Evolutionary conservation across 92 coral and sea anemone species (phyloP), one percentile per base, ranked within the genome.

Genomic region (Montipora capitata): DNA sequence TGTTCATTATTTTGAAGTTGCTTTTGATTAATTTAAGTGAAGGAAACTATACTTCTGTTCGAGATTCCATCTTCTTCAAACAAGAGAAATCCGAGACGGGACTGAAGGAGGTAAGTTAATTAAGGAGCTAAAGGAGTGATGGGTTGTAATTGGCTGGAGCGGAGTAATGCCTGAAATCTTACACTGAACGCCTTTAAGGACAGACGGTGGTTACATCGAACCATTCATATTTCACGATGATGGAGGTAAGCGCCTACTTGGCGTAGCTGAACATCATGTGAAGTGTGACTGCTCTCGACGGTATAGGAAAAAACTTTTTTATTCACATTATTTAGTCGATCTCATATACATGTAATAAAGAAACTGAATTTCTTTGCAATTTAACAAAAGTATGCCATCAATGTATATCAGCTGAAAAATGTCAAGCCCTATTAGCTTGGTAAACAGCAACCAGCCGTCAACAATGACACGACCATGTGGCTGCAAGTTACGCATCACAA

Each of bases 91-190:
- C 68, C 9, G 12, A 40, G 38, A 51, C 68, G 16, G 68, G 56
- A n/a, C 51, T 0, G 44, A 27, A 16, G 10, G 77, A 81, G 85
- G 76, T 68, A 68, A n/a, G 84, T 18, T 12, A 44, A 14, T 2
- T 13, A 68, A 40, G 39, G 56, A 66, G 61, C 3, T 3, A 54
- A 8, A 8, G 4, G 12, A 0, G 14, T 54, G 10, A 27, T 27
- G 35, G 35, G 35, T 27, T 10, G 52, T 10, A 48, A 48, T 10
- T 48, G 52, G 52, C 52, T 48, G 0, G 7, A 12, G 10, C 27
- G 61, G 63, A 3, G 20, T 7, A 61, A 15, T 4, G 2, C 18
- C 5, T 65, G 17, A 17, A 80, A 39, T 68, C 52, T 48, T 48
- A 48, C 10, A 48, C 52, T 48, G 52, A 48, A 48, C 52, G 52